These are phyloP conservation scores for Hemibagrus guttatus DNA, from an alignment of 2,797 vertebrate species.

Conservation along the genomic window DNA sequence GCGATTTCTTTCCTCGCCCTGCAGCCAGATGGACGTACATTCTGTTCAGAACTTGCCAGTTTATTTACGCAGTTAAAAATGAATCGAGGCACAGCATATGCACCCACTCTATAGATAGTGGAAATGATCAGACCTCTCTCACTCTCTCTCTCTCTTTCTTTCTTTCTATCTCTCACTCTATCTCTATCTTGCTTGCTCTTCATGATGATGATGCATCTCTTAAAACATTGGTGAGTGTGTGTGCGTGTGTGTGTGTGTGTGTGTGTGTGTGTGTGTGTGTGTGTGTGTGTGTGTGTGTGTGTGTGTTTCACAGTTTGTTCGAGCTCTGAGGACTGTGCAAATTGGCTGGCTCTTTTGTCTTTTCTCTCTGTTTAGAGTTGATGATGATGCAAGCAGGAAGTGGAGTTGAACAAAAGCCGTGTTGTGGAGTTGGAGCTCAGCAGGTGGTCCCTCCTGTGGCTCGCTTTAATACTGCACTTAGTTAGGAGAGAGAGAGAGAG, in stretches of 20 bases:
- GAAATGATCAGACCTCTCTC: background rate
- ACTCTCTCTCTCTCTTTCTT: background rate
- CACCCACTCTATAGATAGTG: background rate
- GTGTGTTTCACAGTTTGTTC: background rate
- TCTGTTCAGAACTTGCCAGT: background rate
- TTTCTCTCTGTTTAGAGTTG: conserved; percentile 1
- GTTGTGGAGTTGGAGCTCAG: conserved; percentile 18
- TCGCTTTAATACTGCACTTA: conserved; percentile 61
- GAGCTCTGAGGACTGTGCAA: background rate
- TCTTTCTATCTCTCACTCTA: background rate
- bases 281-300: background rate
- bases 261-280: too few species aligned
- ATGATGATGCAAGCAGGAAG: conserved; percentile 24
- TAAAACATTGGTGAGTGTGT: background rate
- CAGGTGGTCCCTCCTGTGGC: conserved; percentile 68
- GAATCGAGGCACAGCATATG: background rate
- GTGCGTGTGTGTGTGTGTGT: too few species aligned
- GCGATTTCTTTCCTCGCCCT: background rate
- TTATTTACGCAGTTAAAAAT: background rate
- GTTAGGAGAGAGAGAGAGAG: background rate
- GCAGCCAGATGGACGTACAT: background rate
- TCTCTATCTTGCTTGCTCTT: background rate
- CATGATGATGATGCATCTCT: background rate
- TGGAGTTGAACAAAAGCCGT: background rate
- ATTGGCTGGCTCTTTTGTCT: background rate